Percentiles rank a stretch among this genome's conserved stretches.
Conservation (phyloP, 2,113 vertebrate genomes). For the Sorex fumeus region DNA sequence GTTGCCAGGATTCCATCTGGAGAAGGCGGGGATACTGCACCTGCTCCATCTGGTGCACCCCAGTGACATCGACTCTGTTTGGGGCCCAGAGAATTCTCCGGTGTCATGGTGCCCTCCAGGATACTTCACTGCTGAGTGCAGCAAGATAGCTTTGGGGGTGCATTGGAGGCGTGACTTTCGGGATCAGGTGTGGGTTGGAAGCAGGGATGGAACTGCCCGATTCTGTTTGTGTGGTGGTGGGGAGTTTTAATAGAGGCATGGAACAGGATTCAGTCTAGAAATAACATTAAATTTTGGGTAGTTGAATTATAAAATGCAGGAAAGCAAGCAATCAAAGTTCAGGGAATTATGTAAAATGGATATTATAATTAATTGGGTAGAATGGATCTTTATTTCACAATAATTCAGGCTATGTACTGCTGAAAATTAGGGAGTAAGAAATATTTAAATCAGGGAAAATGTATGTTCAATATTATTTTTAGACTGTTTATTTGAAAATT, state of each 20-base stretch:
- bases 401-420: background rate
- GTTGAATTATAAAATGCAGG: background rate
- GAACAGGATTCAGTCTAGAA: background rate
- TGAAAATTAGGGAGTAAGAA: fast-evolving
- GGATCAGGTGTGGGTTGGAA: too few relatives aligned
- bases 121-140: too few relatives aligned
- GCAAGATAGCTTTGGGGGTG: too few relatives aligned
- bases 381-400: background rate
- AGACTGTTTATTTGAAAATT: background rate
- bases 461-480: background rate
- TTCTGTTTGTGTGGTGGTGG: too few relatives aligned
- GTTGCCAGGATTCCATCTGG: too few relatives aligned
- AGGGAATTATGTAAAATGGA: background rate
- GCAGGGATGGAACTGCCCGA: too few relatives aligned
- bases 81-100: too few relatives aligned
- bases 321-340: background rate
- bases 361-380: background rate
- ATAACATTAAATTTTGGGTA: background rate
- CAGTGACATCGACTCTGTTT: too few relatives aligned
- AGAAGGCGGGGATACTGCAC: too few relatives aligned
- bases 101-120: too few relatives aligned
- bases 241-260: background rate
- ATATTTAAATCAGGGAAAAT: background rate
- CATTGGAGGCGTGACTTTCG: too few relatives aligned
- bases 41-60: too few relatives aligned